Evolutionary conservation across 2,888 invertebrate genomes (phyloP).

Genomic region (Drosophila greeni): DNA sequence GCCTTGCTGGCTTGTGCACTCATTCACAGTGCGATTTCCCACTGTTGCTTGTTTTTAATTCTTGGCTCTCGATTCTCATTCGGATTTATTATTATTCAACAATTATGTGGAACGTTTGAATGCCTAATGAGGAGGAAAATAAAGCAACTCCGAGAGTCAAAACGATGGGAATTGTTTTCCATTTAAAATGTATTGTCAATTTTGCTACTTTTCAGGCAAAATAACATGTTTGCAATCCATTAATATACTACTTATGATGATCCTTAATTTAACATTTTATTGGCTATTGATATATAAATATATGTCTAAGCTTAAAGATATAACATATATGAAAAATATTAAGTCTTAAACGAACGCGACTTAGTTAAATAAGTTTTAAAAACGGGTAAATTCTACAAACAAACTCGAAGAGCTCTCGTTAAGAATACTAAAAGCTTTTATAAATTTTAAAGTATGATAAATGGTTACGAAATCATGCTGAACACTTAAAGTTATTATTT

Average conservation of each 20-base stretch:
- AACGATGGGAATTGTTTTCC: neutral
- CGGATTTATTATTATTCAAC: conserved; percentile 34
- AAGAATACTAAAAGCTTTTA: too few relatives aligned
- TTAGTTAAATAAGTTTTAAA: neutral
- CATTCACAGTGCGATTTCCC: conserved; percentile 6
- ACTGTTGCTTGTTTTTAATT: conserved; percentile 16
- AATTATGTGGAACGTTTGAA: conserved; percentile 16
- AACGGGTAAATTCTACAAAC: neutral
- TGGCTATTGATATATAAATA: neutral
- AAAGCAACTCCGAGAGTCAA: neutral
- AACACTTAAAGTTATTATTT: neutral
- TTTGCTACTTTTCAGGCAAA: too few relatives aligned
- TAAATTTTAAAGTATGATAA: neutral
- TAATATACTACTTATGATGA: neutral
- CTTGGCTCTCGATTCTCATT: neutral
- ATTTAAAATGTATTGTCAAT: neutral
- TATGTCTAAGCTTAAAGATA: too few relatives aligned
- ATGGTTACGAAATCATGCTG: neutral
- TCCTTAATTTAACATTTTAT: too few relatives aligned
- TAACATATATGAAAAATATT: too few relatives aligned
- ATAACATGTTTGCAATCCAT: neutral
- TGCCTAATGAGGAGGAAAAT: conserved; percentile 28
- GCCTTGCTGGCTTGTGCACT: conserved; percentile 11
- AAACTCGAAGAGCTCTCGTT: neutral
- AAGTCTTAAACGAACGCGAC: neutral